A percentile compares a stretch with the other conserved stretches of the same genome.
Evolutionary conservation across 2,888 invertebrate genomes (phyloP).

Genomic region (Dromius quadrimaculatus): DNA sequence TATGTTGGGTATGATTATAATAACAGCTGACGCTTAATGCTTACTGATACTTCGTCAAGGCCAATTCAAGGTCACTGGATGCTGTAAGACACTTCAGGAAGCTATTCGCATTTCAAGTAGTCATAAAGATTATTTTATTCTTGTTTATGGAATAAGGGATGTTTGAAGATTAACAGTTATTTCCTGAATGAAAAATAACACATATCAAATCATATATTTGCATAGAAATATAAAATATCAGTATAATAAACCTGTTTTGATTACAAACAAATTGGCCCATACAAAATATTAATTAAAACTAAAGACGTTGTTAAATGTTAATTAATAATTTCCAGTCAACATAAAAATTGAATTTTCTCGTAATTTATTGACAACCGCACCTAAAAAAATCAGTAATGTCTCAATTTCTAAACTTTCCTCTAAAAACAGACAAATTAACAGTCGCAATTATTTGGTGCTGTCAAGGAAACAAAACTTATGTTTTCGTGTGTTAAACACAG

Average conservation of each 20-base stretch:
- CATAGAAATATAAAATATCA: too few relatives aligned
- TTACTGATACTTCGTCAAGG: constrained; percentile 39
- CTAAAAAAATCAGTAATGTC: too few relatives aligned
- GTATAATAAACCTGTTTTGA: too few relatives aligned
- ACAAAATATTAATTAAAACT: constrained; percentile 20
- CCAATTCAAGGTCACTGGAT: constrained; percentile 31
- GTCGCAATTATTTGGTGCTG: constrained; percentile 21
- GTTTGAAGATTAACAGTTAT: too few relatives aligned
- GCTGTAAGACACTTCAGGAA: constrained; percentile 11
- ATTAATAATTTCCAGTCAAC: constrained; percentile 16
- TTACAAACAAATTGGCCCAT: too few relatives aligned
- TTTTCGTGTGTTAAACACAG: constrained; percentile 50
- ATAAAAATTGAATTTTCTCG: constrained; percentile 14
- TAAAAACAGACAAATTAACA: constrained; percentile 2
- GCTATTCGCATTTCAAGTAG: constrained; percentile 1
- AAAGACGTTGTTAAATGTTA: constrained; percentile 11
- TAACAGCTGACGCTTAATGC: constrained; percentile 41
- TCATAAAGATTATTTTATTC: too few relatives aligned
- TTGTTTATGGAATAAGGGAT: too few relatives aligned
- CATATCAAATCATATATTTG: too few relatives aligned
- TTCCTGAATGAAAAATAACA: too few relatives aligned
- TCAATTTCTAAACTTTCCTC: too few relatives aligned
- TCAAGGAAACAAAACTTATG: constrained; percentile 30
- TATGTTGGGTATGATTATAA: constrained; percentile 45
- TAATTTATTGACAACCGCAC: constrained; percentile 21